Conservation (phyloP, 2,888 invertebrate species). For the Sesia apiformis region DNA sequence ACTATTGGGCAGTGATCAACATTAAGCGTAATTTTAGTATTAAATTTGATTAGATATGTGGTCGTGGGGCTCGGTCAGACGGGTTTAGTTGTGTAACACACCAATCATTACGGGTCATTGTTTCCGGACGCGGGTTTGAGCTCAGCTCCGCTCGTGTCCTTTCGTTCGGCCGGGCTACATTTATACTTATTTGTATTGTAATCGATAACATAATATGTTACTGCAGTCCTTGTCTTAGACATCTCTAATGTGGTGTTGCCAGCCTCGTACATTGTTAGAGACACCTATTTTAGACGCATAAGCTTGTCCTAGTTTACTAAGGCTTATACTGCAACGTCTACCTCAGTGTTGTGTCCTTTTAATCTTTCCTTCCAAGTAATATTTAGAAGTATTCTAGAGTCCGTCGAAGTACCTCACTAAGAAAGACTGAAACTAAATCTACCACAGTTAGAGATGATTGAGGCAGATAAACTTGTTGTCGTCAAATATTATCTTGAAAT, state of each 20-base stretch:
- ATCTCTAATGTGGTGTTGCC: constrained; percentile 19
- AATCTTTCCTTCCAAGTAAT: no score
- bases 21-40: constrained; percentile 70
- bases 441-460: constrained; percentile 22
- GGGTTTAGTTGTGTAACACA: constrained; percentile 59
- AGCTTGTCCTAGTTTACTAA: no score
- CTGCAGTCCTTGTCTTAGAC: constrained; percentile 29
- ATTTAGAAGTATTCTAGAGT: not conserved
- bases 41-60: constrained; percentile 67
- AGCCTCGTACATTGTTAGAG: not conserved
- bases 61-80: constrained; percentile 51
- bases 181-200: constrained; percentile 60
- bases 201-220: constrained; percentile 57
- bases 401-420: constrained; percentile 2
- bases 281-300: no score
- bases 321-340: no score
- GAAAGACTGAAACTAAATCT: constrained; percentile 12
- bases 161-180: constrained; percentile 39
- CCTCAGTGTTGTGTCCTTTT: no score
- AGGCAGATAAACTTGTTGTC: constrained; percentile 11
- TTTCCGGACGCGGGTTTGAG: constrained; percentile 39
- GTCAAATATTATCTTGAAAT: constrained; percentile 42
- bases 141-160: constrained; percentile 41
- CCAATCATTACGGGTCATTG: constrained; percentile 64
- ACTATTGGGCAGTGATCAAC: constrained; percentile 75